phyloP scores from a whole-genome alignment of 2,797 vertebrate genomes.

The Eospalax fontanierii region DNA sequence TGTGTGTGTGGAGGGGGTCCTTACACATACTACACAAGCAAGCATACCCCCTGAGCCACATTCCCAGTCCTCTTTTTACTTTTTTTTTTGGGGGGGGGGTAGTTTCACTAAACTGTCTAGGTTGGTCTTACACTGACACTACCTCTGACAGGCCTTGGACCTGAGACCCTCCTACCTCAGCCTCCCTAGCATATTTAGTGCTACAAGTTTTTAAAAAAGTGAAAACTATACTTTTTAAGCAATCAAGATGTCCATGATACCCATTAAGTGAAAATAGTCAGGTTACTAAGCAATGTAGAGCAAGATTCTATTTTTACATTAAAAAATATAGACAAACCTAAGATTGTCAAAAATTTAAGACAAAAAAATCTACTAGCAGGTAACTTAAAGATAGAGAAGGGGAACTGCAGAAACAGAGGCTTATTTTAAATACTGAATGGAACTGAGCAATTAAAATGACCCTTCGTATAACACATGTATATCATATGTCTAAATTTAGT shows the following conservation, averaged over 20 bases:
- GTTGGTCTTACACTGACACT: neutral
- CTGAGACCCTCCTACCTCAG: neutral
- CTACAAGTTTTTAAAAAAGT: neutral
- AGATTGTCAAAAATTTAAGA: slow-evolving; percentile 59
- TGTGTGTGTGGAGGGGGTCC: no score
- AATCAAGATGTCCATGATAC: slow-evolving; percentile 33
- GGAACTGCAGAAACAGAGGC: neutral
- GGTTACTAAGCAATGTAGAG: neutral
- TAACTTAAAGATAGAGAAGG: neutral
- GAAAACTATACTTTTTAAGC: neutral
- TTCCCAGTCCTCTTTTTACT: neutral
- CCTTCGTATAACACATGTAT: slow-evolving; percentile 58
- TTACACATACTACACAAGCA: neutral
- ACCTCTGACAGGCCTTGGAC: neutral
- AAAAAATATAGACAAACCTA: neutral
- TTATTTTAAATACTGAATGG: slow-evolving; percentile 63
- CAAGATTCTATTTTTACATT: slow-evolving; percentile 61
- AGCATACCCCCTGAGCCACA: neutral
- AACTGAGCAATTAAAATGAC: slow-evolving; percentile 66
- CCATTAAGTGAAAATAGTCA: slow-evolving; percentile 55
- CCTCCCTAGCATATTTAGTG: neutral
- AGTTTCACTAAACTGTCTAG: neutral
- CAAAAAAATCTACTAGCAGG: slow-evolving; percentile 14
- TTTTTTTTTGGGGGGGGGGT: neutral
- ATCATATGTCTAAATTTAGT: slow-evolving; percentile 77